These are phyloP conservation scores for Euglossa dilemma DNA, from an alignment of 1,140 invertebrate species.

Conservation along the genomic window DNA sequence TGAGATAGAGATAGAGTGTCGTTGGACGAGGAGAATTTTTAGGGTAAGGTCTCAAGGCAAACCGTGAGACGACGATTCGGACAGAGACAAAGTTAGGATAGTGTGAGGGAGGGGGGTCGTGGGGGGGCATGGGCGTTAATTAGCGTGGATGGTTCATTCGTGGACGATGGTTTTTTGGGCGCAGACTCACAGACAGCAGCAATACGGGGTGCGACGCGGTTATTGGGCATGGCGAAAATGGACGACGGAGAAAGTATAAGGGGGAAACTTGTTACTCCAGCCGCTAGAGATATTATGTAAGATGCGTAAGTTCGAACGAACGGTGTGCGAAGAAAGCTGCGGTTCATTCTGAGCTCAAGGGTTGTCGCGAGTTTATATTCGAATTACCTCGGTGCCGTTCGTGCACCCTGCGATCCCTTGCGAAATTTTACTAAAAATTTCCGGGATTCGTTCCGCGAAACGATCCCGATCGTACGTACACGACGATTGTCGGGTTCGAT, in stretches of 20 bases:
- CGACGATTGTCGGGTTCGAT: neutral
- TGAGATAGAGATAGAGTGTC: no score
- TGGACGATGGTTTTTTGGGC: constrained; percentile 48
- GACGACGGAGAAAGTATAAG: constrained; percentile 53
- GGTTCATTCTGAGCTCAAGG: constrained; percentile 37
- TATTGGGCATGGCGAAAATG: constrained; percentile 67
- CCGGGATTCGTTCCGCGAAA: neutral
- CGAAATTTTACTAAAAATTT: no score
- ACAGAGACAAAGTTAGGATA: neutral
- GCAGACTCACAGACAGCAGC: constrained; percentile 63
- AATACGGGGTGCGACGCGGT: constrained; percentile 72
- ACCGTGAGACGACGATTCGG: neutral
- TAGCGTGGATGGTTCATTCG: constrained; percentile 19
- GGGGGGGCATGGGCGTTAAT: constrained; percentile 1
- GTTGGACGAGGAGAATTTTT: no score
- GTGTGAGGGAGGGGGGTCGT: no score
- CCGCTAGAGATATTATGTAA: constrained; percentile 69
- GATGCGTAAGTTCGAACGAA: constrained; percentile 44
- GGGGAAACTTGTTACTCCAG: constrained; percentile 70
- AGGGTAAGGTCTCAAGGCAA: constrained; percentile 4
- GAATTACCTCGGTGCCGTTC: neutral
- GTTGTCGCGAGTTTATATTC: constrained; percentile 5
- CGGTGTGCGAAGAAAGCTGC: constrained; percentile 37
- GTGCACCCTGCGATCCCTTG: neutral
- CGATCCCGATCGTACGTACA: no score